Evolutionary conservation across 2,113 vertebrate species (phyloP).

Genomic region (Casuarius casuarius): DNA sequence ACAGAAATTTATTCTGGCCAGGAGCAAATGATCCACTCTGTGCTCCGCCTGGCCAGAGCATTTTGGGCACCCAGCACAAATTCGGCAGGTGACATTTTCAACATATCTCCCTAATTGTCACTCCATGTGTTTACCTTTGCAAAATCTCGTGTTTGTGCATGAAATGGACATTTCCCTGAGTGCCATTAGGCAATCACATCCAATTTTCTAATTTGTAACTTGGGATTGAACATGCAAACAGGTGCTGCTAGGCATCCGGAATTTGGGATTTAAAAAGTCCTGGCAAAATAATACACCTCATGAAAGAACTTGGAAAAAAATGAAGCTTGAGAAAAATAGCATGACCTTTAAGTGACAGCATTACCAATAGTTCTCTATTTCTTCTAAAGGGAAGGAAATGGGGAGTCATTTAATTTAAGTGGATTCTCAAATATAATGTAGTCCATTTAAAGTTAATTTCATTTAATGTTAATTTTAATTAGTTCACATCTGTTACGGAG

Average conservation of each 20-base stretch:
- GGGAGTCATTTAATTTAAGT: background rate
- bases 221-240: background rate
- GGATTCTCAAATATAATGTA: background rate
- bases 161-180: background rate
- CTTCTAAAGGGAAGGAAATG: background rate
- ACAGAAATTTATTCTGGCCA: background rate
- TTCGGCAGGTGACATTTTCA: background rate
- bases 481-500: background rate
- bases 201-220: background rate
- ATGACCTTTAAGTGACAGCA: background rate
- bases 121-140: background rate
- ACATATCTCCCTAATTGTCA: background rate
- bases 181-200: background rate
- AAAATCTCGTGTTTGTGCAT: background rate
- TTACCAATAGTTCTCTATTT: background rate
- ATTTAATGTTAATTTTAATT: constrained; percentile 19
- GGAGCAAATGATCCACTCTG: background rate
- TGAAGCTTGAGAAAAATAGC: background rate
- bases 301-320: background rate
- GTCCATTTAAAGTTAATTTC: background rate
- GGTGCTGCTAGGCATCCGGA: accelerated
- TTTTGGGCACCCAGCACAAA: background rate
- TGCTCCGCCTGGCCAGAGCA: accelerated
- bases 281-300: background rate
- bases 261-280: background rate